Evolutionary conservation across 2,888 invertebrate genomes (phyloP), one percentile per base, ranked within the genome.

Genomic region (Griposia aprilina): DNA sequence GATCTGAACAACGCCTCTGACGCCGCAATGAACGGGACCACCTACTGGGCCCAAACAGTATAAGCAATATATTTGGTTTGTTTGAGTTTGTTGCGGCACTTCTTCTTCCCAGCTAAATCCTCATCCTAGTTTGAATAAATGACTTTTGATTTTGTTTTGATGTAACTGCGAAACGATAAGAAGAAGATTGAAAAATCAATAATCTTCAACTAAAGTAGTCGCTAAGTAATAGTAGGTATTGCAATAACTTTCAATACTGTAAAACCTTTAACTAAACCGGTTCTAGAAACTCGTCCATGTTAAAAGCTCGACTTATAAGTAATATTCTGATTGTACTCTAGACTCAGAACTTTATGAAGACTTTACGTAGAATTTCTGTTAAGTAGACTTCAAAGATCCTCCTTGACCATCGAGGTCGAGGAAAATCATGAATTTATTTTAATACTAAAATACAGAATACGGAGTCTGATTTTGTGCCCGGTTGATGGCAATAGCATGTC

Each of bases 251-350:
- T 57, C 62, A 55, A 60, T 67, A 60, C 23, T 0, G 10, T 45
- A n/a, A 45, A 81, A 62, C 5, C 30, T 74, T 45, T 17, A 0
- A 30, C 57, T 62, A 67, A 81, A 65, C 50, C 67, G 67, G 50
- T 81, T 81, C 60, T 57, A 60, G 30, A 55, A 81, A 50, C 45
- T 10, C 66, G 23, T 52, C 26, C 17, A 23, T 36, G 52, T 26
- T 41, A 20, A 59, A 78, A 52, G 15, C 59, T 36, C 50, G 30
- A 52, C 57, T 70, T 79, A 36, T 36, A 36, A 36, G 30, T 36
- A 55, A 79, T 36, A 65, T 65, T 78, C 36, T 60, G 65, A 30
- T 36, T 72, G 36, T 52, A 26, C 55, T 71, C 8, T 4, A 30
- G 41, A 57, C 30, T 36, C 41, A 15, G 30, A 66, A 62, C 23